Percentiles rank a stretch among this genome's conserved stretches.
These are phyloP conservation scores for Indicator maculatus DNA, from an alignment of 2,113 vertebrate species.

Conservation along the genomic window DNA sequence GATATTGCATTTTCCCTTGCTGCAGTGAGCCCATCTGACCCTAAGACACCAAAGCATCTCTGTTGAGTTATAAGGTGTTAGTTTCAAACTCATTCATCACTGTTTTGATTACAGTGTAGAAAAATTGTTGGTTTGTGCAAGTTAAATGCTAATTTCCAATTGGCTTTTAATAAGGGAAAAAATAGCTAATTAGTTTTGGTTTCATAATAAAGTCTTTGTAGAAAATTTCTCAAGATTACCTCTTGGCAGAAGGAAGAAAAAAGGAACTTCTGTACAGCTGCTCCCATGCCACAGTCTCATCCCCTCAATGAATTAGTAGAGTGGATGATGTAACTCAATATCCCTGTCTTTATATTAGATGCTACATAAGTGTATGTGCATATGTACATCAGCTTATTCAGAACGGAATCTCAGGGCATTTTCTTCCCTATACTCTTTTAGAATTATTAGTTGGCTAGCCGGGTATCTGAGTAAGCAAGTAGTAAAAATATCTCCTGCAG, in stretches of 20 bases:
- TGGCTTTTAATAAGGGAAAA: neutral
- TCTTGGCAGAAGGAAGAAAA: neutral
- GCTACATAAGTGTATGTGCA: neutral
- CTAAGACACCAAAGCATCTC: neutral
- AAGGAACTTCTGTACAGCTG: neutral
- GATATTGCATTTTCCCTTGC: neutral
- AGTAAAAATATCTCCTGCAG: neutral
- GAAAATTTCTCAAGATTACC: neutral
- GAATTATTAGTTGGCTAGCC: neutral
- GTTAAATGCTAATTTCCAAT: neutral
- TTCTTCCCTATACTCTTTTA: neutral
- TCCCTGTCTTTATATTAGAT: neutral
- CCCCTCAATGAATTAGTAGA: neutral
- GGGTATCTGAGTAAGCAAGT: neutral
- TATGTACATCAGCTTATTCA: neutral
- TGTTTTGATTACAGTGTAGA: neutral
- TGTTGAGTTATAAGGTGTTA: neutral
- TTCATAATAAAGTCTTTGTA: neutral
- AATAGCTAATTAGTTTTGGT: neutral
- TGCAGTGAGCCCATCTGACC: neutral
- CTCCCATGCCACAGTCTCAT: accelerated
- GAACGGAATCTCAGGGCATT: neutral
- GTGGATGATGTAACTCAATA: neutral
- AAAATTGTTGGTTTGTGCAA: neutral
- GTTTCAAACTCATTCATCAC: neutral